Conservation (phyloP, 2,797 vertebrate genomes). For the Kryptolebias ocellatus region DNA sequence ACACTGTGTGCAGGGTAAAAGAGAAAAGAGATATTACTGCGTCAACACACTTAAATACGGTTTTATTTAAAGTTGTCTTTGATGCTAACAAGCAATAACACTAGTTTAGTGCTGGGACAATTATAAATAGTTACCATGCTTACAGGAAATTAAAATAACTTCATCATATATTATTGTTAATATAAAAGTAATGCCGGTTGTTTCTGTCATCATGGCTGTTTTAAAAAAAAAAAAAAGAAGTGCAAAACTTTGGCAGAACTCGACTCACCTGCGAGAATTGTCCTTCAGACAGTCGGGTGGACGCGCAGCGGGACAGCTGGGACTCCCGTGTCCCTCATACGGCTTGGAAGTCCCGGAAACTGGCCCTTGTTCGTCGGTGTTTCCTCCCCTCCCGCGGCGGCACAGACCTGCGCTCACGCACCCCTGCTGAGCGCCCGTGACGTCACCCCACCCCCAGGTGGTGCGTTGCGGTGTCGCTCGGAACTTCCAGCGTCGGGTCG, state of each 20-base stretch:
- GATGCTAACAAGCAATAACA: too few relatives aligned
- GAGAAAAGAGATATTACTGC: too few relatives aligned
- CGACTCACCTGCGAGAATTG: slow-evolving; percentile 49
- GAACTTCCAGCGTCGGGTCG: slow-evolving; percentile 25
- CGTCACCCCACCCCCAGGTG: slow-evolving; percentile 65
- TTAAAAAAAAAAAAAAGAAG: not conserved
- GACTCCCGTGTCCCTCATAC: slow-evolving; percentile 43
- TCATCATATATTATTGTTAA: too few relatives aligned
- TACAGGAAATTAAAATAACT: too few relatives aligned
- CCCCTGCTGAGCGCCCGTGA: slow-evolving; percentile 69
- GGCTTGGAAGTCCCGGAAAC: slow-evolving; percentile 17
- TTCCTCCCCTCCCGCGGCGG: slow-evolving; percentile 1
- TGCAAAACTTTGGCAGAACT: slow-evolving; percentile 19
- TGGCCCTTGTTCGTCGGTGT: slow-evolving; percentile 18
- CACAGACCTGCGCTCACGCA: slow-evolving; percentile 33
- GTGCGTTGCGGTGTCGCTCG: slow-evolving; percentile 64
- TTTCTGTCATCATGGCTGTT: not conserved
- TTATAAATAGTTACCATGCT: too few relatives aligned
- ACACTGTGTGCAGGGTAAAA: not conserved
- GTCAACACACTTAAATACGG: too few relatives aligned
- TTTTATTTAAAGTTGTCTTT: too few relatives aligned
- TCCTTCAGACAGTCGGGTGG: slow-evolving; percentile 32
- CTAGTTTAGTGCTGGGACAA: too few relatives aligned
- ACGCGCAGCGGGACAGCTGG: slow-evolving; percentile 1
- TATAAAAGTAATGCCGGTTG: too few relatives aligned